Evolutionary conservation across 2,113 vertebrate species (phyloP).

Genomic region (Aldabrachelys gigantea): DNA sequence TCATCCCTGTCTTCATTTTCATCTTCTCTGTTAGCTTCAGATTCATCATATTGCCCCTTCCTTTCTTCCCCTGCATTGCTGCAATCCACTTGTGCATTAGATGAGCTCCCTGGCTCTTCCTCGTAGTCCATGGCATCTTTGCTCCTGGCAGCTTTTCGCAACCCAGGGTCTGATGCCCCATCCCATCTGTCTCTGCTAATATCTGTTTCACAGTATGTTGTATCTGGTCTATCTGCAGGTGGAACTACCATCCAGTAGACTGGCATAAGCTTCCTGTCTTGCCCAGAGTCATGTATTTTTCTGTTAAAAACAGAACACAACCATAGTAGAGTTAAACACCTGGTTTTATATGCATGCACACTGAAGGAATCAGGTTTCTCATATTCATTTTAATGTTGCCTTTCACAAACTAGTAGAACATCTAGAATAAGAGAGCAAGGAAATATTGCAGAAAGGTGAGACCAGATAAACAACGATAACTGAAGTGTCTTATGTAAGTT

Average conservation of each 20-base stretch:
- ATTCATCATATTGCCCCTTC: neutral
- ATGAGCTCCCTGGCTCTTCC: neutral
- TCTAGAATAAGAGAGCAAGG: neutral
- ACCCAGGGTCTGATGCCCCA: neutral
- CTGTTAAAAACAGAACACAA: conserved; percentile 47
- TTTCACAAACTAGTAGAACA: neutral
- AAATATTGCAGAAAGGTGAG: neutral
- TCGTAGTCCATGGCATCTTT: neutral
- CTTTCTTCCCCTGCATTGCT: neutral
- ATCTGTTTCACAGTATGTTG: neutral
- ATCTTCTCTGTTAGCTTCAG: neutral
- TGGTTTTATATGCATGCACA: neutral
- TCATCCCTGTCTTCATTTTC: neutral
- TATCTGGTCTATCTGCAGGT: neutral
- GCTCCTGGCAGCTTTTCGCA: fast-evolving
- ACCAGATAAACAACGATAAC: neutral
- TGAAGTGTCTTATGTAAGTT: neutral
- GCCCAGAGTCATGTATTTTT: conserved; percentile 67
- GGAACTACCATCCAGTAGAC: conserved; percentile 64
- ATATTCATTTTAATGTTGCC: neutral
- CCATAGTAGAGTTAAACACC: neutral
- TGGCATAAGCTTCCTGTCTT: conserved; percentile 52
- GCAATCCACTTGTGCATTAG: neutral
- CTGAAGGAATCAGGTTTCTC: neutral
- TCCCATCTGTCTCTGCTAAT: neutral